These are phyloP conservation scores for Bubo scandiacus DNA, from an alignment of 2,113 vertebrate genomes.

Conservation along the genomic window DNA sequence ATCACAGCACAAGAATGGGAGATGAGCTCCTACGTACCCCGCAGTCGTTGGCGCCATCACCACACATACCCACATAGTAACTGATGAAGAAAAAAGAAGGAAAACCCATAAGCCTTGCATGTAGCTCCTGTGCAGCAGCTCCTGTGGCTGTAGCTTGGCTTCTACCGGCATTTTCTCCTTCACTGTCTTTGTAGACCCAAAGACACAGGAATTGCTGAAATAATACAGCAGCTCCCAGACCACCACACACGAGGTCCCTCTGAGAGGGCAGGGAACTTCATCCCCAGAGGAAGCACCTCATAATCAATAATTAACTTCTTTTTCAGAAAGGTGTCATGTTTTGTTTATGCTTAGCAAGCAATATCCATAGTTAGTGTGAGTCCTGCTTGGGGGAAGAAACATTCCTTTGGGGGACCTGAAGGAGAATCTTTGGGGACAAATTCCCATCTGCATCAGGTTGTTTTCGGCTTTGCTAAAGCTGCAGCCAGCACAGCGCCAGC, in stretches of 20 bases:
- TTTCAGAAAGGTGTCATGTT: neutral
- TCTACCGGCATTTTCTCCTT: neutral
- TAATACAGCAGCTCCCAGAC: neutral
- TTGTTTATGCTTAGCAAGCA: neutral
- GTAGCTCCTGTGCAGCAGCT: neutral
- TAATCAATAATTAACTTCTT: neutral
- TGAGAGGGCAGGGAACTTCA: neutral
- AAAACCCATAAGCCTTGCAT: neutral
- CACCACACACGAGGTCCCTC: neutral
- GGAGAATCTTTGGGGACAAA: neutral
- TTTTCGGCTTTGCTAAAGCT: neutral
- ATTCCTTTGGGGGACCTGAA: neutral
- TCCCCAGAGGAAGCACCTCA: neutral
- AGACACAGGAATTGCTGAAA: neutral
- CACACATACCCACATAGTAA: constrained; percentile 76
- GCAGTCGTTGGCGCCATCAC: constrained; percentile 76
- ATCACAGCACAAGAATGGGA: neutral
- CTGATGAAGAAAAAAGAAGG: constrained; percentile 23
- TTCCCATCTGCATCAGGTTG: neutral
- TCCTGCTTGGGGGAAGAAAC: neutral
- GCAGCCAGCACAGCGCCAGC: neutral
- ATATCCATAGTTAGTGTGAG: neutral
- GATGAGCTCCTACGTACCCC: constrained; percentile 61
- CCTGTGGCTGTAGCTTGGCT: neutral
- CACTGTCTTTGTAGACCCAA: neutral